Conservation (phyloP, 2,113 vertebrate species). For the Delphinus delphis region DNA sequence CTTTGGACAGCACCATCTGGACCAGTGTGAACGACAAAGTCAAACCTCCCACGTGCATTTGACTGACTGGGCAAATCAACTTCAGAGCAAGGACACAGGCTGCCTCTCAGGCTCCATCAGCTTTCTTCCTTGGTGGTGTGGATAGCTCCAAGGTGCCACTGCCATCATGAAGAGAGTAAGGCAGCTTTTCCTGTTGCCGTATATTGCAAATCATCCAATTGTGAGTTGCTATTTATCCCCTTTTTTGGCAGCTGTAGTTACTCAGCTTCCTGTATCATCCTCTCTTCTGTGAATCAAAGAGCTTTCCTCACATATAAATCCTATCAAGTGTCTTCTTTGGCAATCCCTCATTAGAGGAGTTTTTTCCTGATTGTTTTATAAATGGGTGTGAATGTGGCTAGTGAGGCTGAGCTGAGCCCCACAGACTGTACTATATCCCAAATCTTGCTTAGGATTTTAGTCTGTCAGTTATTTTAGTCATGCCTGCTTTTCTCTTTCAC, state of each 20-base stretch:
- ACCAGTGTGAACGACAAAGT: conserved; percentile 20
- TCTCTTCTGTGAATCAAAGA: conserved; percentile 23
- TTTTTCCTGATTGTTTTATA: conserved; percentile 50
- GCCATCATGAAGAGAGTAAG: not conserved
- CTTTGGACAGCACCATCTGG: conserved; percentile 58
- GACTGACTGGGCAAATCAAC: conserved; percentile 7
- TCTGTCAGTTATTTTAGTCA: conserved; percentile 20
- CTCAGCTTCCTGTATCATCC: conserved; percentile 34
- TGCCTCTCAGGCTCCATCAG: conserved; percentile 26
- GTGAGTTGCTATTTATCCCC: conserved; percentile 57
- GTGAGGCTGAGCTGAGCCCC: not conserved
- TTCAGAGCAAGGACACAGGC: conserved; percentile 41
- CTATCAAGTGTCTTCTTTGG: conserved; percentile 59
- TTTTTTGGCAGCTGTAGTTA: conserved; percentile 25
- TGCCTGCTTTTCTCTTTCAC: conserved; percentile 40
- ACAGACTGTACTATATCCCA: not conserved
- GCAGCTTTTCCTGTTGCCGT: conserved; percentile 39
- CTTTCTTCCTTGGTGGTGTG: conserved; percentile 42
- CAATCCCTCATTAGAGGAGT: conserved; percentile 37
- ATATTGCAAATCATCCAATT: conserved; percentile 32
- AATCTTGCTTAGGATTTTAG: conserved; percentile 27
- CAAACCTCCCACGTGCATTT: conserved; percentile 24
- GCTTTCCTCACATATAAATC: conserved; percentile 50
- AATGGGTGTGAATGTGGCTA: not conserved
- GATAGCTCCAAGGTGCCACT: not conserved